These are phyloP conservation scores for Conus betulinus DNA, from an alignment of 1,140 invertebrate species.

Conservation along the genomic window DNA sequence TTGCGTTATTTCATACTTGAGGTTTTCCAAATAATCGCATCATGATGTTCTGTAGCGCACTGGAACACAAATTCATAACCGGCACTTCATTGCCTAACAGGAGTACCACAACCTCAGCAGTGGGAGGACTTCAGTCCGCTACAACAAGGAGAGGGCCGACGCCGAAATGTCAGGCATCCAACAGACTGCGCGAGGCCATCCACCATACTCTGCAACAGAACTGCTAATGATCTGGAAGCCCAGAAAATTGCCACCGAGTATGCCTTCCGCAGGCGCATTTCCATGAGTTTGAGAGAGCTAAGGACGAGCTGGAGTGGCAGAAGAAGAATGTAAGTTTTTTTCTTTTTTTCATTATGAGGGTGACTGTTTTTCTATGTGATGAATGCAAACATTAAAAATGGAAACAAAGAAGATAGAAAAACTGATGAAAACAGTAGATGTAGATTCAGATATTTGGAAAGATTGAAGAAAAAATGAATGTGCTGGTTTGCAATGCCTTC, in stretches of 20 bases:
- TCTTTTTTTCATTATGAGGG: no score
- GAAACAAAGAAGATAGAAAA: no score
- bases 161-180: slow-evolving; percentile 85
- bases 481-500: no score
- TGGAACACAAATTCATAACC: no score
- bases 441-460: no score
- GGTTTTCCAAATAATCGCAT: no score
- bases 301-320: slow-evolving; percentile 92
- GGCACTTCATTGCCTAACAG: slow-evolving; percentile 47
- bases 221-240: slow-evolving; percentile 85
- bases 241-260: slow-evolving; percentile 90
- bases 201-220: slow-evolving; percentile 84
- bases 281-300: slow-evolving; percentile 88
- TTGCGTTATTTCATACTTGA: no score
- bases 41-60: no score
- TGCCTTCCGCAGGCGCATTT: slow-evolving; percentile 84
- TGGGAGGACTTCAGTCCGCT: slow-evolving; percentile 88
- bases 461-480: no score
- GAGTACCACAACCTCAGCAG: slow-evolving; percentile 83
- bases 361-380: background rate
- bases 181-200: slow-evolving; percentile 84
- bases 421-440: no score
- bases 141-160: slow-evolving; percentile 84
- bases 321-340: slow-evolving; percentile 82
- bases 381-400: background rate